Evolutionary conservation across 1,140 invertebrate genomes (phyloP).

Genomic region (Carcinoscorpius rotundicauda): DNA sequence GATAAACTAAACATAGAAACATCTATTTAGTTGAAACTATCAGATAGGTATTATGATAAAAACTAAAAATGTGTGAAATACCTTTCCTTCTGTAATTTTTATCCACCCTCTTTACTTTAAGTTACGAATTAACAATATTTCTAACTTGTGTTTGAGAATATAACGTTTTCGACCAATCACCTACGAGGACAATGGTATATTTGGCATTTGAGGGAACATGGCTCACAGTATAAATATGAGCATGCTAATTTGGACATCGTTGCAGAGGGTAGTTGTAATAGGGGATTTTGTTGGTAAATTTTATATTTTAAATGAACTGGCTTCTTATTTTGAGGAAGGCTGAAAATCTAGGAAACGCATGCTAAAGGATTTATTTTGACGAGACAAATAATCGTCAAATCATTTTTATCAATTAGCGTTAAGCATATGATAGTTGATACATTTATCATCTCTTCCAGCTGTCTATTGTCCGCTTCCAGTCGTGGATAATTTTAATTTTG

Average conservation of each 20-base stretch:
- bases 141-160: constrained; percentile 6
- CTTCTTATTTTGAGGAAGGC: not conserved
- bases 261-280: constrained; percentile 7
- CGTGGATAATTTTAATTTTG: no score
- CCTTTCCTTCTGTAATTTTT: no score
- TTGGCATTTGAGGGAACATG: constrained; percentile 20
- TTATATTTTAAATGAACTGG: constrained; percentile 1
- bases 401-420: not conserved
- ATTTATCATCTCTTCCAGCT: no score
- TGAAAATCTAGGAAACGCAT: not conserved
- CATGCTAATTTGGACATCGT: constrained; percentile 13
- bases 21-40: no score
- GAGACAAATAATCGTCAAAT: not conserved
- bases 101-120: no score
- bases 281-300: constrained; percentile 2
- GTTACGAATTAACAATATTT: not conserved
- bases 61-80: no score
- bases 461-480: no score
- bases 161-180: constrained; percentile 13
- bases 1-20: no score
- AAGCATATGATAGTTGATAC: not conserved
- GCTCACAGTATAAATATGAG: constrained; percentile 21
- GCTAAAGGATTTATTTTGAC: constrained; percentile 5
- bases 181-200: constrained; percentile 13
- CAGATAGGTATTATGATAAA: no score